Percentiles rank a stretch among this genome's conserved stretches.
Evolutionary conservation across 2,113 vertebrate genomes (phyloP).

Genomic region (Tachysurus fulvidraco): DNA sequence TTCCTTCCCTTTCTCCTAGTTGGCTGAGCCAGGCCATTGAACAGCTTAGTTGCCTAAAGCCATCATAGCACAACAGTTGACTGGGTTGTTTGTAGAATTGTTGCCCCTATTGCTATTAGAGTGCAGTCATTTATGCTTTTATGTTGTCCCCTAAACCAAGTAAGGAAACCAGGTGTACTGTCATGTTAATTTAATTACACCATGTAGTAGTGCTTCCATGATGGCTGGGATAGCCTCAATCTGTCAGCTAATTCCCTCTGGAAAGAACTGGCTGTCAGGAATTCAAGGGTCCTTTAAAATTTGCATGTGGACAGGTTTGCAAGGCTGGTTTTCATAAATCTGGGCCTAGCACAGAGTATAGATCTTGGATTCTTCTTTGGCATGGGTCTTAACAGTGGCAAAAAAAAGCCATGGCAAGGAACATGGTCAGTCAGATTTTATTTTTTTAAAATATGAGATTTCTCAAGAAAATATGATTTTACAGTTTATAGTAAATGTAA

Average conservation of each 20-base stretch:
- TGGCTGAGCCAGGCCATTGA: neutral
- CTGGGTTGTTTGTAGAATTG: neutral
- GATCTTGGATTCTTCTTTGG: neutral
- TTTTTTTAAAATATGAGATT: too few species aligned
- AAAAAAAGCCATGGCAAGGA: neutral
- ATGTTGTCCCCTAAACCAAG: neutral
- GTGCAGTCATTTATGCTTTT: neutral
- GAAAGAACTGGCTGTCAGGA: conserved; percentile 1
- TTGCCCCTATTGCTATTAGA: neutral
- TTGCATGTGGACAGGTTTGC: conserved; percentile 6
- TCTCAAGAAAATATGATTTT: too few species aligned
- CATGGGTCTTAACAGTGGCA: neutral
- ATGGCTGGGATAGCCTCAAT: conserved; percentile 17
- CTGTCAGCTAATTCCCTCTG: conserved; percentile 23
- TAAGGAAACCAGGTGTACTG: neutral
- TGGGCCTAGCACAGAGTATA: neutral
- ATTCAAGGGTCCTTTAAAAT: neutral
- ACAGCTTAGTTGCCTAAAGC: neutral
- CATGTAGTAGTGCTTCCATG: neutral
- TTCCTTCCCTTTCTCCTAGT: neutral
- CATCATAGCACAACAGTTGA: neutral
- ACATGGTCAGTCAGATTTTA: too few species aligned
- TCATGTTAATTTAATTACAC: neutral
- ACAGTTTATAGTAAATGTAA: too few species aligned
- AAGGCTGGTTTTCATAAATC: neutral